Base-by-base conservation (phyloP, 2,797 vertebrate species). In the Neosilurus mollespiculum region DNA sequence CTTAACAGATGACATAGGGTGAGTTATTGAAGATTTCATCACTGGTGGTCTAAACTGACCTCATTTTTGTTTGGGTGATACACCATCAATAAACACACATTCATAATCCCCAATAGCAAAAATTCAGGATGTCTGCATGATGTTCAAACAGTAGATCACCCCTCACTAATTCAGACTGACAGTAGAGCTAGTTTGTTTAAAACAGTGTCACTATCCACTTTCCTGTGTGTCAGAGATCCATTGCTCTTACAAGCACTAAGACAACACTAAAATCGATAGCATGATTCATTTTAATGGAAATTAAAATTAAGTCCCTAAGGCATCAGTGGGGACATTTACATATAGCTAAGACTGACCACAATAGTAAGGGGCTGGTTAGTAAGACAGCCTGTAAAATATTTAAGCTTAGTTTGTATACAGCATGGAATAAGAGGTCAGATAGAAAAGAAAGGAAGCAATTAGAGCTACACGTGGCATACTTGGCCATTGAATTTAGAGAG, bases 31-130 rank as follows among this genome's bases (percentile, higher is more conserved):
- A 15, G 65, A 73, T 82, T 84, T 76, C 69, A 30, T 84, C 71
- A 22, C 75, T 12, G 87, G 83, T 88, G 88, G 84, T 86, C 86
- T 26, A 9, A 18, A 70, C n/a, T 88, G 81, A 87, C 81, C 81
- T 83, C 69, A 82, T 75, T 85, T 66, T 72, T 81, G 69, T 56
- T 16, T 85, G 49, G 37, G 80, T 43, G 81, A 61, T 71, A 3
- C 58, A 83, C 51, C 70, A 80, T 65, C 81, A 75, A 85, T 75
- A 86, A 84, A 81, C 24, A 83, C 78, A 72, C 79, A 59, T 81
- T 85, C 73, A 81, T 78, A 67, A 78, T 83, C 85, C 59, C 64
- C 65, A 1, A 34, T 11, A 26, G 69, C 80, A 54, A 16, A 84
- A 73, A 9, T 30, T 62, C 64, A 22, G 56, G 79, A 14, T 43